Percentiles rank a stretch among this genome's conserved stretches.
Evolutionary conservation across 2,888 invertebrate species (phyloP).

Genomic region (Pristionchus arcanus): DNA sequence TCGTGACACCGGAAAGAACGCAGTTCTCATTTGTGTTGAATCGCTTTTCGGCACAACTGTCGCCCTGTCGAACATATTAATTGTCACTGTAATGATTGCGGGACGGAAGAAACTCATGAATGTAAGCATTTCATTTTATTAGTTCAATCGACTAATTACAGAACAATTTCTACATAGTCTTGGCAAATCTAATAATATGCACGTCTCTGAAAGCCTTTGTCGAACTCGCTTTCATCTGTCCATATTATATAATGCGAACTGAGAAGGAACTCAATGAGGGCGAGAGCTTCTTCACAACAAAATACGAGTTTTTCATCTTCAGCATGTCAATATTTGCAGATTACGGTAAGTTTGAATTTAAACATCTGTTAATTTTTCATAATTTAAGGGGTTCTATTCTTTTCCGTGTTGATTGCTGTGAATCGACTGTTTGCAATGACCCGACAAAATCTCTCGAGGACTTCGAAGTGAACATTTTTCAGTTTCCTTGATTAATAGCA

Average conservation of each 20-base stretch:
- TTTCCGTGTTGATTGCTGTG: background rate
- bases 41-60: background rate
- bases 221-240: no score
- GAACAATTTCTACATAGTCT: background rate
- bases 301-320: background rate
- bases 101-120: background rate
- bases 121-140: background rate
- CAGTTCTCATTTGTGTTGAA: background rate
- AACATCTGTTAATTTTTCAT: background rate
- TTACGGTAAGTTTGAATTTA: background rate
- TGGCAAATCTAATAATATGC: background rate
- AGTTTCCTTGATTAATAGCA: no score
- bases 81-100: background rate
- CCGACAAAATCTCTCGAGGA: background rate
- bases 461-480: background rate
- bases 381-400: background rate
- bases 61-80: background rate
- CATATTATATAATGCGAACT: background rate
- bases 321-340: background rate
- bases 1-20: background rate
- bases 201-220: background rate
- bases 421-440: background rate
- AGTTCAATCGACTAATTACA: background rate
- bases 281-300: background rate
- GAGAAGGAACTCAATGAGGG: background rate